Percentiles rank a stretch among this genome's conserved stretches.
Evolutionary conservation across 2,888 invertebrate genomes (phyloP).

Genomic region (Cheilosia grossa): DNA sequence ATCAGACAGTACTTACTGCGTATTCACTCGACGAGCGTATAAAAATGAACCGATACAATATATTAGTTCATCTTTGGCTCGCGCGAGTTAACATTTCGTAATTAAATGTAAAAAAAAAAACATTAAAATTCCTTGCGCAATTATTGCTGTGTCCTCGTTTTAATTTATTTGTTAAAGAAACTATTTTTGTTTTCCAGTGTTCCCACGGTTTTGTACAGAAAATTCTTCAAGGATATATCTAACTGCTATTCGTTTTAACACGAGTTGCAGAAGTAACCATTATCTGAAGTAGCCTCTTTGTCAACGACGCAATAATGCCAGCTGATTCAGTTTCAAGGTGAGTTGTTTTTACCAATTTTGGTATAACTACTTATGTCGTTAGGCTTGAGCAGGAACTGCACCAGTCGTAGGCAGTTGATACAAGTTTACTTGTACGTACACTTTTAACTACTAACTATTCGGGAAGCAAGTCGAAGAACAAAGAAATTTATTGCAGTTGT

Average conservation of each 20-base stretch:
- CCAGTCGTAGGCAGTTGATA: constrained; percentile 1
- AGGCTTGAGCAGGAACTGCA: constrained; percentile 58
- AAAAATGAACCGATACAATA: background rate
- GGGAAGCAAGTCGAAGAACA: constrained; percentile 44
- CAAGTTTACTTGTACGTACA: constrained; percentile 8
- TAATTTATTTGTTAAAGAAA: constrained; percentile 30
- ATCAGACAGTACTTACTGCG: constrained; percentile 36
- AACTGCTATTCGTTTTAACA: constrained; percentile 45
- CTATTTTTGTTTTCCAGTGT: constrained; percentile 1
- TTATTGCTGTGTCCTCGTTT: constrained; percentile 34
- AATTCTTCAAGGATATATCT: background rate
- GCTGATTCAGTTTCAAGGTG: constrained; percentile 73
- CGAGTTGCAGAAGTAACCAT: constrained; percentile 9
- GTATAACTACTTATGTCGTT: constrained; percentile 32
- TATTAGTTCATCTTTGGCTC: constrained; percentile 10
- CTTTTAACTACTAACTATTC: background rate
- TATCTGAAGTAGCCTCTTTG: constrained; percentile 39
- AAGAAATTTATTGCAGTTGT: constrained; percentile 40
- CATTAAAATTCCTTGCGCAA: constrained; percentile 57
- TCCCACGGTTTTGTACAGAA: background rate
- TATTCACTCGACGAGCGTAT: constrained; percentile 37
- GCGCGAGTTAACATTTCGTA: constrained; percentile 52
- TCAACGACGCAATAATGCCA: constrained; percentile 68
- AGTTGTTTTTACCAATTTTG: constrained; percentile 63
- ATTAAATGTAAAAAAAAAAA: constrained; percentile 46